Evolutionary conservation across 2,888 invertebrate species (phyloP), one percentile per base, ranked within the genome.

Genomic region (Drosophila neutralis): DNA sequence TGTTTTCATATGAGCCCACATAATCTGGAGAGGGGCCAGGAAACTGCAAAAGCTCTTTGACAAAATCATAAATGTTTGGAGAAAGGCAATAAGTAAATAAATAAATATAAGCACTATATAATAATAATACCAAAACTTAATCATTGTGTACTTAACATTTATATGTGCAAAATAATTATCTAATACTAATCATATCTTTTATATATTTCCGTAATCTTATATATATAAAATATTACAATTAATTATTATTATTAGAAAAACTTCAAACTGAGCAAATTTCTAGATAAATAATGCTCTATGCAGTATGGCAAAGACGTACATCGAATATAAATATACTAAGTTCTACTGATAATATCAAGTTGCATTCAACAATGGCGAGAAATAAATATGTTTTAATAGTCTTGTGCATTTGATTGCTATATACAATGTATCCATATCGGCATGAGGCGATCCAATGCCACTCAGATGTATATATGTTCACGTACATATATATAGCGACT

Each of bases 321-420:
- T 45, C 15, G 21, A 15, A 15, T 38, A 38, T 18, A 38, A 38
- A 24, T 24, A 8, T 24, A 45, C 45, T 24, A 24, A 45, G 15
- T 24, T 24, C 7, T 4, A 4, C 59, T 15, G n/a, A 21, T 24
- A 33, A 18, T 58, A 58, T 31, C 33, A 24, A 48, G 24, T 31
- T 42, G 42, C 13, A 35, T 49, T 49, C n/a, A 18, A n/a, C 6
- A 51, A 35, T 51, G 27, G 51, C 33, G 27, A 10, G 7, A 60
- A 60, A 11, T 6, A 52, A 4, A 45, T 45, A 24, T 24, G 8
- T 15, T 24, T 24, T 45, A 45, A 45, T 45, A 2, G 45, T 24
- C 45, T 45, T 24, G 45, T 8, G 24, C 31, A 67, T n/a, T 67
- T 69, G 57, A 69, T 68, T 69, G 70, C 18, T 24, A 4, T 33